Base-by-base conservation (phyloP, 2,797 vertebrate species). In the Tarsius wallacei region DNA sequence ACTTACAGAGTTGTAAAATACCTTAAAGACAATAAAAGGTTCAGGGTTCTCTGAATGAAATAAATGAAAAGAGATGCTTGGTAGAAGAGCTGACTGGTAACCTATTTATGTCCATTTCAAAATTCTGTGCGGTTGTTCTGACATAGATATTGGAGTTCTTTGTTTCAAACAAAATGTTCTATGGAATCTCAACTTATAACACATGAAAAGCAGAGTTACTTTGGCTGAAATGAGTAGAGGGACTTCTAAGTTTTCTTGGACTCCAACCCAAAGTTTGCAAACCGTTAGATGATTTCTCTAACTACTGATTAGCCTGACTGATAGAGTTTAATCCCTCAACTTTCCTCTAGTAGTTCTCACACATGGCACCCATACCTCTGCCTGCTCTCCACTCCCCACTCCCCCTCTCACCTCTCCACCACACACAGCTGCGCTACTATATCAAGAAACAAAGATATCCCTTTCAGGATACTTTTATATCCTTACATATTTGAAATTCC, bases 401-500 rank as follows among this genome's bases (percentile, higher is more conserved):
- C 31, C 19, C 21, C 17, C 42, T 42, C 42, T 6, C 42, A 42
- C 42, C 42, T 42, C 42, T 42, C 42, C 42, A 42, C 42, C 42
- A 42, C 42, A 55, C 11, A 36, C 24, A 36, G 16, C 22, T 28
- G 11, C 21, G 70, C 5, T 86, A 10, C 16, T 84, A 13, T 73
- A 84, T 57, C 33, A 77, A 42, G 63, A 64, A 77, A 31, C 28
- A 68, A 85, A 94, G 6, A 1, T 84, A 53, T 76, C 1, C 12
- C 17, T 86, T 96, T 90, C 1, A 47, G 26, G 5, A 49, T 78
- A 11, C 22, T 76, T 93, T 42, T 0, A 49, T 74, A 76, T 51
- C 8, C 49, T 96, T 87, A 84, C 1, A 93, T 70, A 91, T 84
- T 87, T 71, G 15, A 81, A 91, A 87, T 89, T 93, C 51, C 33